Evolutionary conservation across 1,140 invertebrate genomes (phyloP).

Genomic region (Schlechtendalia chinensis): DNA sequence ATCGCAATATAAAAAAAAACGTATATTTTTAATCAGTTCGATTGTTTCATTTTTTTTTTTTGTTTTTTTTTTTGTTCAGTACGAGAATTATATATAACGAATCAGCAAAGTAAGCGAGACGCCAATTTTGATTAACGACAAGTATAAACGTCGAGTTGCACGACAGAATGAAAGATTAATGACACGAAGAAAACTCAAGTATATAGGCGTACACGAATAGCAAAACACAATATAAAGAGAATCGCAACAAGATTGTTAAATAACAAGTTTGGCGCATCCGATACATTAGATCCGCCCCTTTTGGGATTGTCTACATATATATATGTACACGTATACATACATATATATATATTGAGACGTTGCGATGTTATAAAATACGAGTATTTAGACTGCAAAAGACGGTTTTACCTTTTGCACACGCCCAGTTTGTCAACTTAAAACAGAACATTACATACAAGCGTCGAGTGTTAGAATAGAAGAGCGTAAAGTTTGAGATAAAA

Average conservation of each 20-base stretch:
- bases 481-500: conserved; percentile 5
- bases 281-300: conserved; percentile 3
- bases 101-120: no score
- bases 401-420: conserved; percentile 17
- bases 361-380: conserved; percentile 7
- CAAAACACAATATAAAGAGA: neutral
- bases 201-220: neutral
- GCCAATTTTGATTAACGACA: neutral
- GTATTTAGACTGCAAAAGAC: conserved; percentile 39
- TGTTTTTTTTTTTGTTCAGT: no score
- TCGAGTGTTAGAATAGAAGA: neutral
- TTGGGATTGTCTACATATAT: neutral
- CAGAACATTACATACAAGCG: conserved; percentile 3
- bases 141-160: neutral
- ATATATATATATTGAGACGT: neutral
- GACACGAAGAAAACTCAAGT: neutral
- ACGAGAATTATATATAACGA: neutral
- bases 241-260: conserved; percentile 7
- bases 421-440: conserved; percentile 23
- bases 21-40: no score
- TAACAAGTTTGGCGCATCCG: conserved; percentile 26
- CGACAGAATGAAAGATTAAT: neutral
- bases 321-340: no score
- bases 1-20: no score
- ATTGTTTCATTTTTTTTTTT: no score